A percentile compares a stretch with the other conserved stretches of the same genome.
phyloP scores from a whole-genome alignment of 2,113 vertebrate species.

The Chinchilla lanigera region DNA sequence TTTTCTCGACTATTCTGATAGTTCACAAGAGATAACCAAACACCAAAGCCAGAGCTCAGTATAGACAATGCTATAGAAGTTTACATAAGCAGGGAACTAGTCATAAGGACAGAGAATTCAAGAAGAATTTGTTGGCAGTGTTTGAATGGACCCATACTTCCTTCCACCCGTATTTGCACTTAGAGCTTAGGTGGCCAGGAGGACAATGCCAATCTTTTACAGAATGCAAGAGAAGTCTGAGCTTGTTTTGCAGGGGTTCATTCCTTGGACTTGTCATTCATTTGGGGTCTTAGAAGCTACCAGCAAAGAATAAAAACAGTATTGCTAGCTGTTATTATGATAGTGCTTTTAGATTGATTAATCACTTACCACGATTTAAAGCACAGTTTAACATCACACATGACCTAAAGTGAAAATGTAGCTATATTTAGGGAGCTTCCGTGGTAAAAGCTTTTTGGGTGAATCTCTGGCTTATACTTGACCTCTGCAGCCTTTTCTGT shows the following conservation, averaged over 20 bases:
- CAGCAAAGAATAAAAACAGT: constrained; percentile 57
- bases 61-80: not conserved
- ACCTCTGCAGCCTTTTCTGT: not conserved
- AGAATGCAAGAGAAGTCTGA: not conserved
- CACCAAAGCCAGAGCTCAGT: not conserved
- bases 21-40: not conserved
- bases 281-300: constrained; percentile 34
- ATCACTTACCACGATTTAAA: constrained; percentile 18
- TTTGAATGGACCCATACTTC: constrained; percentile 25
- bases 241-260: constrained; percentile 58
- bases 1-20: not conserved
- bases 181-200: constrained; percentile 35
- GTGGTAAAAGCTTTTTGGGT: not conserved
- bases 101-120: constrained; percentile 12
- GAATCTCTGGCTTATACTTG: constrained; percentile 15
- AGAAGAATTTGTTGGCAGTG: constrained; percentile 26
- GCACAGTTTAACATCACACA: not conserved
- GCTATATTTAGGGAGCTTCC: not conserved
- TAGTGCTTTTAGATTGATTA: constrained; percentile 56
- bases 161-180: constrained; percentile 42
- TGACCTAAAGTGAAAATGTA: constrained; percentile 6
- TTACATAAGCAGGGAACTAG: constrained; percentile 55
- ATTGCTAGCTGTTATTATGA: constrained; percentile 49
- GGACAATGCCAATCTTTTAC: constrained; percentile 65
- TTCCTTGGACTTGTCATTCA: constrained; percentile 67